Conservation (phyloP, 2,113 vertebrate genomes). For the Megaleporinus macrocephalus region DNA sequence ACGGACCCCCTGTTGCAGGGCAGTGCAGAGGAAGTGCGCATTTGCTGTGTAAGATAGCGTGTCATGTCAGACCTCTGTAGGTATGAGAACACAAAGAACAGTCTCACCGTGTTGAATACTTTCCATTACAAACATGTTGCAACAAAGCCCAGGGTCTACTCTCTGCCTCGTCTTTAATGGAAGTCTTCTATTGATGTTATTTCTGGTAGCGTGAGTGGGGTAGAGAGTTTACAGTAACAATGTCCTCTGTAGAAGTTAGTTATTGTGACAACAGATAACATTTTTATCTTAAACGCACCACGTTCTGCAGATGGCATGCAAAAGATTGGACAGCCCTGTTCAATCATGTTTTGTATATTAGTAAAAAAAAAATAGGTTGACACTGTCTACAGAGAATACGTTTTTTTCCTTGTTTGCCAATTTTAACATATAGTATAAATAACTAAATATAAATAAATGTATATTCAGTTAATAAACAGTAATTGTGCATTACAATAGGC, state of each 20-base stretch:
- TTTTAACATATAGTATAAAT: too few species aligned
- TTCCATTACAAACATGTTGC: conserved; percentile 38
- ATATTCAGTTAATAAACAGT: too few species aligned
- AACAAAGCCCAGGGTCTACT: conserved; percentile 30
- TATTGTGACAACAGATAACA: neutral
- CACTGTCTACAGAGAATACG: too few species aligned
- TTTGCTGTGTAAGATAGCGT: conserved; percentile 23
- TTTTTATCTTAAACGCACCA: too few species aligned
- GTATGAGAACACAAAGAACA: conserved; percentile 22
- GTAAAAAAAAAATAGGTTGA: too few species aligned
- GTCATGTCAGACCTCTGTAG: conserved; percentile 15
- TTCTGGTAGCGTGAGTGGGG: neutral
- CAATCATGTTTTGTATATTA: too few species aligned
- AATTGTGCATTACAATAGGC: too few species aligned
- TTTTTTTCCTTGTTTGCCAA: too few species aligned
- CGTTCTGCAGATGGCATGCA: neutral
- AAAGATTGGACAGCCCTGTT: too few species aligned
- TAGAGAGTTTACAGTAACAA: neutral
- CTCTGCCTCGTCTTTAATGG: conserved; percentile 25
- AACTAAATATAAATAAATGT: too few species aligned
- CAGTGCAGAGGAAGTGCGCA: conserved; percentile 12
- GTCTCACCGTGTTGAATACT: conserved; percentile 34
- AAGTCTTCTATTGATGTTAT: conserved; percentile 13
- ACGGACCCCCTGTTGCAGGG: neutral
- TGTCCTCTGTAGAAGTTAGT: neutral